phyloP scores from a whole-genome alignment of 2,113 vertebrate species.

The Hypocryptadius cinnamomeus region DNA sequence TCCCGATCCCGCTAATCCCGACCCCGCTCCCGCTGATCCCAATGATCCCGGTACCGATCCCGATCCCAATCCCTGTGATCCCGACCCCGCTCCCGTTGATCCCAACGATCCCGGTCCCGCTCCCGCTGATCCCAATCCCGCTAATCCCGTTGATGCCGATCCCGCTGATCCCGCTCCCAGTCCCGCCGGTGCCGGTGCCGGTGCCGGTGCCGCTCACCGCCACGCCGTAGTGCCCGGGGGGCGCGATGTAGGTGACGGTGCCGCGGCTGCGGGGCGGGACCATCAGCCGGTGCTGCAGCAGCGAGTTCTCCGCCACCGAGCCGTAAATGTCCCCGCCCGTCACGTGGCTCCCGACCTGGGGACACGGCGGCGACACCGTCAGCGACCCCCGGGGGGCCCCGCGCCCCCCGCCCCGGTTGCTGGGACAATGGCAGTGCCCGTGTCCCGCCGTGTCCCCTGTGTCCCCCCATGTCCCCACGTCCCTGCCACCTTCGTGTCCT shows the following conservation, averaged over 20 bases:
- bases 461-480: neutral
- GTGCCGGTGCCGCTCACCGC: neutral
- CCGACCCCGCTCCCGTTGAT: accelerated
- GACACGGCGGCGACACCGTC: neutral
- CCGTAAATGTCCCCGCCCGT: constrained; percentile 62
- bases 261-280: constrained; percentile 47
- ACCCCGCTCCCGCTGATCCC: neutral
- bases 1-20: neutral
- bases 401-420: neutral
- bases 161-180: no score
- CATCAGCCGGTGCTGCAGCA: constrained; percentile 58
- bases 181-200: neutral
- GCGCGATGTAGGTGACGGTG: constrained; percentile 48
- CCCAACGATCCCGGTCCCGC: neutral
- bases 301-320: constrained; percentile 53
- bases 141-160: no score
- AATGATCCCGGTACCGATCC: no score
- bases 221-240: constrained; percentile 36
- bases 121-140: neutral
- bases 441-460: neutral
- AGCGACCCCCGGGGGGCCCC: neutral
- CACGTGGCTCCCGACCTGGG: constrained; percentile 53
- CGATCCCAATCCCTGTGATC: no score
- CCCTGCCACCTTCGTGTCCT: neutral
- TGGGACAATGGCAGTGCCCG: neutral